phyloP scores from a whole-genome alignment of 2,113 vertebrate genomes.

The Pogona vitticeps region DNA sequence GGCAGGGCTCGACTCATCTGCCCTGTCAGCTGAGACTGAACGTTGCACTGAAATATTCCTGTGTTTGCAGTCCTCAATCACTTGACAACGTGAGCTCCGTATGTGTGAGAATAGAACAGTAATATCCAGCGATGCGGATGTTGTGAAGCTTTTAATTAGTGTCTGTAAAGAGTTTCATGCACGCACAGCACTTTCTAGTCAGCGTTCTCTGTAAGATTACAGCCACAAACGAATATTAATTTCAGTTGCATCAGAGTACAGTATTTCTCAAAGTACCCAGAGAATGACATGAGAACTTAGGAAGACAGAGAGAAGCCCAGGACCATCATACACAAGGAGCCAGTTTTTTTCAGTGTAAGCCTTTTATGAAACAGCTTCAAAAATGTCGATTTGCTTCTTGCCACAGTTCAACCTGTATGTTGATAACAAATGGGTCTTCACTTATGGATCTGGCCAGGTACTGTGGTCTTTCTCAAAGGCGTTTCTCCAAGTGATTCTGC shows the following conservation, averaged over 20 bases:
- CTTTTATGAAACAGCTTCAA: background rate
- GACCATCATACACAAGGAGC: too few species aligned
- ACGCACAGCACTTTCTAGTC: constrained; percentile 14
- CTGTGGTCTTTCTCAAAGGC: too few species aligned
- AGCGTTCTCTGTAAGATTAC: background rate
- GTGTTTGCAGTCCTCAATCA: constrained; percentile 17
- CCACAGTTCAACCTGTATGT: too few species aligned
- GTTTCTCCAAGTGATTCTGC: too few species aligned
- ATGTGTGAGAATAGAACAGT: constrained; percentile 8
- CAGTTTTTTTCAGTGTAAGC: background rate
- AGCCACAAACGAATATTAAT: constrained; percentile 11
- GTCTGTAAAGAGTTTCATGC: constrained; percentile 18
- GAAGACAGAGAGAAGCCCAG: background rate
- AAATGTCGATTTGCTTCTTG: background rate
- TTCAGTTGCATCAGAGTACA: constrained; percentile 23
- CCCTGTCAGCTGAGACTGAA: background rate
- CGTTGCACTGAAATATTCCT: background rate
- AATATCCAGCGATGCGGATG: constrained; percentile 15
- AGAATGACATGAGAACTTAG: constrained; percentile 6
- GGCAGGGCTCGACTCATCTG: background rate
- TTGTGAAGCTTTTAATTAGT: constrained; percentile 41
- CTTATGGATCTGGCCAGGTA: too few species aligned
- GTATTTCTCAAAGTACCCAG: background rate
- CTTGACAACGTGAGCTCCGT: background rate
- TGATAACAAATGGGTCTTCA: too few species aligned